Evolutionary conservation across 2,797 vertebrate species (phyloP).

Genomic region (Anolis apletophallus): DNA sequence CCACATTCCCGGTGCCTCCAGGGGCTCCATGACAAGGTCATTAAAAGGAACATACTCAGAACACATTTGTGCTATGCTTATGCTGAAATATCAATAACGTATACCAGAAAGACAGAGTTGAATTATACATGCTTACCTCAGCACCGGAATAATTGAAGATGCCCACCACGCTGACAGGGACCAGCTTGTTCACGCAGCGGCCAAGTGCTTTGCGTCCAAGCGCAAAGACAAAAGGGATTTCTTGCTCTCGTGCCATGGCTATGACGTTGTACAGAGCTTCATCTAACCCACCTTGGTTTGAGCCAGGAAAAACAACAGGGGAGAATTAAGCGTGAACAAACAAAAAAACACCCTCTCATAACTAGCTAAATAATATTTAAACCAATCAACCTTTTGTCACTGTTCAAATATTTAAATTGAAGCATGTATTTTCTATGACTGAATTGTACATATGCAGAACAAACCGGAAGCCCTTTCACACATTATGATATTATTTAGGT

Average conservation of each 20-base stretch:
- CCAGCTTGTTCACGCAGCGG: slow-evolving; percentile 97
- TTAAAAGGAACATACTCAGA: neutral
- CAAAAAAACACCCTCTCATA: neutral
- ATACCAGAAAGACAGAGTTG: neutral
- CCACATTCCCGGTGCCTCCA: no score
- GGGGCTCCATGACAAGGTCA: neutral
- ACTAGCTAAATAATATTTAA: neutral
- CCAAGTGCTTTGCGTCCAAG: slow-evolving; percentile 96
- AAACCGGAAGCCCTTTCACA: neutral
- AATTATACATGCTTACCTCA: slow-evolving; percentile 82
- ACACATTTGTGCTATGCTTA: neutral
- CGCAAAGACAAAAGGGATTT: slow-evolving; percentile 98
- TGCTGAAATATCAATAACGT: neutral
- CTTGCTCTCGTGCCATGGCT: slow-evolving; percentile 97
- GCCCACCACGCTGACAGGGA: slow-evolving; percentile 97
- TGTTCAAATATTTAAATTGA: neutral
- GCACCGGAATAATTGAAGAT: slow-evolving; percentile 97
- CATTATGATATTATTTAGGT: no score
- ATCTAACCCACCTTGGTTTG: slow-evolving; percentile 89
- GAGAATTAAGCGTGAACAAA: neutral
- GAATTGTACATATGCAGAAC: neutral
- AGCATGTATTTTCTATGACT: neutral
- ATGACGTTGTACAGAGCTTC: slow-evolving; percentile 98
- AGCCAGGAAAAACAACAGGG: slow-evolving; percentile 25
- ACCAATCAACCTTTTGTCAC: neutral